These are phyloP conservation scores for Gymnocheta viridis DNA, from an alignment of 2,888 invertebrate genomes.

Conservation along the genomic window DNA sequence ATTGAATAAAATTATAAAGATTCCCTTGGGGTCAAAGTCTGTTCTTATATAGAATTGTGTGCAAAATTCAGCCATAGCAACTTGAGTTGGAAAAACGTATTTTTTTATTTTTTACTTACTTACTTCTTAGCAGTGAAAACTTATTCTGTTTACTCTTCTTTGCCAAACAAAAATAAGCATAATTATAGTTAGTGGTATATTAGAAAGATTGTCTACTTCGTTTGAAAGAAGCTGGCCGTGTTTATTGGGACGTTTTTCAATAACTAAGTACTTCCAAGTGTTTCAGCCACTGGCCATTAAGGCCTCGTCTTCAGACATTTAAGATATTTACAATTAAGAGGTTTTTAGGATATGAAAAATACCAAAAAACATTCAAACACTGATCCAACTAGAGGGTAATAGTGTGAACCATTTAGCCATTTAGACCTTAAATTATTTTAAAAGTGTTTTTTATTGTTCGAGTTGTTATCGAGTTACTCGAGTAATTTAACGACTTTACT, in stretches of 20 bases:
- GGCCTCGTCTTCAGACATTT: too few relatives aligned
- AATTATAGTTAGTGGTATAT: background rate
- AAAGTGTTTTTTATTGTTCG: too few relatives aligned
- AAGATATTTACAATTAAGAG: too few relatives aligned
- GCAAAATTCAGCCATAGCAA: background rate
- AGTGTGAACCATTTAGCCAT: too few relatives aligned
- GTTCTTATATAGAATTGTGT: background rate
- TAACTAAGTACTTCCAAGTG: too few relatives aligned
- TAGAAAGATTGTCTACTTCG: background rate
- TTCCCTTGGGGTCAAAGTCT: slow-evolving; percentile 36
- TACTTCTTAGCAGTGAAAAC: background rate
- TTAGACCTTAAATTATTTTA: too few relatives aligned
- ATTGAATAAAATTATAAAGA: slow-evolving; percentile 39
- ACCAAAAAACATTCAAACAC: too few relatives aligned
- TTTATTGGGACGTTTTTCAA: background rate
- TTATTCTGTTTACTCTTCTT: background rate
- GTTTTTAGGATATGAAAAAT: too few relatives aligned
- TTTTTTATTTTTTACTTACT: background rate
- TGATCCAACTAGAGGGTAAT: too few relatives aligned
- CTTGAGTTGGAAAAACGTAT: background rate
- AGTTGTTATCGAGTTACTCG: too few relatives aligned
- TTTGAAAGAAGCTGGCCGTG: slow-evolving; percentile 7
- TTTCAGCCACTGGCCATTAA: too few relatives aligned
- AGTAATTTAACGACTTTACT: too few relatives aligned
- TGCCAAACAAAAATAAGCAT: background rate